Conservation (phyloP, 2,888 invertebrate species). For the Sepiola atlantica region DNA sequence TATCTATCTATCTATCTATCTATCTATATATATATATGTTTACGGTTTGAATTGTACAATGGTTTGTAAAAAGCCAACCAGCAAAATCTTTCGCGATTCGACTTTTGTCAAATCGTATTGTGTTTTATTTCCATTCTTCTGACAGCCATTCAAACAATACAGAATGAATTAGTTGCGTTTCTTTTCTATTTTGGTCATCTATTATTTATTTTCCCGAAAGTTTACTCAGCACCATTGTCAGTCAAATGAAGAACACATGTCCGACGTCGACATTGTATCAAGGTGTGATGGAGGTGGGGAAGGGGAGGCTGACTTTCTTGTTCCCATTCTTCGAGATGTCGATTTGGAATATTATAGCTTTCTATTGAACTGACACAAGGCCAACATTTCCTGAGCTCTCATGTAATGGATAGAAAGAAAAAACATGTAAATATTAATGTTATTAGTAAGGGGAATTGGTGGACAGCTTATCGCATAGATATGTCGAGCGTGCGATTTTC, state of each 20-base stretch:
- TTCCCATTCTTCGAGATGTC: background rate
- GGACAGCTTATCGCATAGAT: too few species aligned
- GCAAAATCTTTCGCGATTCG: background rate
- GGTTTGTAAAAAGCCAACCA: background rate
- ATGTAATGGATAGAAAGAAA: too few species aligned
- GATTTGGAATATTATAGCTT: background rate
- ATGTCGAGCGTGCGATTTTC: too few species aligned
- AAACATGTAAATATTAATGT: too few species aligned
- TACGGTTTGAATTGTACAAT: background rate
- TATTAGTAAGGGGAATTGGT: too few species aligned
- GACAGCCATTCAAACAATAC: background rate
- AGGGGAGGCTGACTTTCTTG: background rate
- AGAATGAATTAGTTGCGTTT: background rate
- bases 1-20: too few species aligned
- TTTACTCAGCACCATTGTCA: slow-evolving; percentile 19
- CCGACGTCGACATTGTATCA: background rate
- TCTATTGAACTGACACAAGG: slow-evolving; percentile 2
- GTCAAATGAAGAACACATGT: background rate
- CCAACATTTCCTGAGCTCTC: background rate
- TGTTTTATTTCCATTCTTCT: background rate
- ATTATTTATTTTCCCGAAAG: background rate
- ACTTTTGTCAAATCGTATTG: background rate
- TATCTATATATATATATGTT: background rate
- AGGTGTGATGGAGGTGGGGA: too few species aligned
- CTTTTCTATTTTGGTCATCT: background rate